Conservation (phyloP, 2,113 vertebrate species). For the Oncorhynchus gorbuscha region DNA sequence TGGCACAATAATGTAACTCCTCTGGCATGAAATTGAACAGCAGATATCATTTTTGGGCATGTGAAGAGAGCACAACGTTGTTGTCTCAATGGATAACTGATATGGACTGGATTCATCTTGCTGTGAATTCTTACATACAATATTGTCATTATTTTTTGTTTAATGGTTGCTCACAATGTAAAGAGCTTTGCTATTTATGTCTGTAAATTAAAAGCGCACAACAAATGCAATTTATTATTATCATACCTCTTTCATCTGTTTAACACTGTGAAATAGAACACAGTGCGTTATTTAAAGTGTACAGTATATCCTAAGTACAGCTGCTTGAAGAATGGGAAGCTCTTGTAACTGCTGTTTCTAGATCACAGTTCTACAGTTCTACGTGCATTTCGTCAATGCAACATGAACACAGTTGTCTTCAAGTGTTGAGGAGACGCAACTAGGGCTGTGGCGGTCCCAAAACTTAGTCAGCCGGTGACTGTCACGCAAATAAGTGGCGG, state of each 20-base stretch:
- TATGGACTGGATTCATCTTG: no score
- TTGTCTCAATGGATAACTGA: no score
- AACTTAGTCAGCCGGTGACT: no score
- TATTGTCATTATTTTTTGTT: not conserved
- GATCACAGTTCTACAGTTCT: not conserved
- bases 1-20: not conserved
- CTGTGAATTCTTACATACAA: no score
- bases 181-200: no score
- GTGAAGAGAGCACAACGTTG: no score
- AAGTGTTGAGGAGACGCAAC: not conserved
- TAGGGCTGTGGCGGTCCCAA: no score
- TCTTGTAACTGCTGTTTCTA: no score
- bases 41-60: conserved; percentile 2
- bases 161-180: no score
- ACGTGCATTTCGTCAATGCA: not conserved
- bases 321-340: not conserved
- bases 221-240: no score
- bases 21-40: conserved; percentile 15
- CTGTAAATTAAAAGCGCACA: no score
- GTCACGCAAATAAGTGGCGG: no score
- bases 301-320: not conserved
- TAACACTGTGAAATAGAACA: not conserved
- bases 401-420: not conserved
- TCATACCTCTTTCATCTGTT: not conserved
- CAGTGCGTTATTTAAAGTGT: not conserved